These are phyloP conservation scores for Temnopleurus reevesii DNA, from an alignment of 53 echinoderm and acorn worm genomes.

Conservation along the genomic window DNA sequence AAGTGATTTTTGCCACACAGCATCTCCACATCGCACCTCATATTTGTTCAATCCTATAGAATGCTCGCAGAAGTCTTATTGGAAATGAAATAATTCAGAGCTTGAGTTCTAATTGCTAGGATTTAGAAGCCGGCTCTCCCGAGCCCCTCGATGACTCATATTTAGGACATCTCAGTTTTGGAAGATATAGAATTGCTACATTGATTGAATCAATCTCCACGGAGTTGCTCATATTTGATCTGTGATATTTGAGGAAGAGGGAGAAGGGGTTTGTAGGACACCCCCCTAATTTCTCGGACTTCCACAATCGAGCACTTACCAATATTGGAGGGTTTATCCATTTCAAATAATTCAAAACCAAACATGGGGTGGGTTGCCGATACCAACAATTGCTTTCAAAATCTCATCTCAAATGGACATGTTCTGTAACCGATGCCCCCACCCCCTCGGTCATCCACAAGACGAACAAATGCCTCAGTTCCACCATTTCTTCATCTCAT, in stretches of 20 bases:
- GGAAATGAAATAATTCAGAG: slow-evolving; percentile 31
- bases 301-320: background rate
- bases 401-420: background rate
- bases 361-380: background rate
- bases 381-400: background rate
- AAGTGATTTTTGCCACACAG: slow-evolving; percentile 1
- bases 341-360: slow-evolving; percentile 25
- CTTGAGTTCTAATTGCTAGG: slow-evolving; percentile 38
- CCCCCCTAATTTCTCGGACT: background rate
- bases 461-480: background rate
- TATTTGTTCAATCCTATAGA: slow-evolving; percentile 7
- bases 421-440: background rate
- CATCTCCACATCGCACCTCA: slow-evolving; percentile 8
- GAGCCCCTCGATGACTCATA: slow-evolving; percentile 37
- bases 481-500: background rate
- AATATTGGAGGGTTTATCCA: slow-evolving; percentile 9
- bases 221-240: slow-evolving; percentile 24
- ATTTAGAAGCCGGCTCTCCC: slow-evolving; percentile 25
- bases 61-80: background rate
- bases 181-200: slow-evolving; percentile 20
- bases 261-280: background rate
- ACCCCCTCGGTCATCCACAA: background rate
- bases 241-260: slow-evolving; percentile 31
- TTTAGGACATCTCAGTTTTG: slow-evolving; percentile 33
- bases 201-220: slow-evolving; percentile 31